A percentile compares a stretch with the other conserved stretches of the same genome.
Conservation (phyloP, 2,113 vertebrate species). For the Hydropotes inermis region DNA sequence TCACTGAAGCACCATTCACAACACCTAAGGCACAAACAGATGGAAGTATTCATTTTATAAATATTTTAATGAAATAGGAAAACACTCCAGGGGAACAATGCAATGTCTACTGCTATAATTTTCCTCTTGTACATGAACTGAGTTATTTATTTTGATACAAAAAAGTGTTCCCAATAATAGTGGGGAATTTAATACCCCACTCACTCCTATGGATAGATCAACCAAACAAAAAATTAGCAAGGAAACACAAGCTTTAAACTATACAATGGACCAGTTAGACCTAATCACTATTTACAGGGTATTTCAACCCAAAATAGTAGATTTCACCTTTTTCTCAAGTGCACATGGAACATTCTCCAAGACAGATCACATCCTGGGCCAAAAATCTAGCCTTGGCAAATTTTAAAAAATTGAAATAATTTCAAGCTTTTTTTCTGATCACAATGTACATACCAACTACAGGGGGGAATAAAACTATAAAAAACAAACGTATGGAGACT, state of each 20-base stretch:
- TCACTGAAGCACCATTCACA: background rate
- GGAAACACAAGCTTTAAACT: background rate
- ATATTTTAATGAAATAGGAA: constrained; percentile 11
- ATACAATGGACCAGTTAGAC: background rate
- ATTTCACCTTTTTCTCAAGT: background rate
- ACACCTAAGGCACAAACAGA: background rate
- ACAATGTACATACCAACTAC: background rate
- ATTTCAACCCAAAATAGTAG: background rate
- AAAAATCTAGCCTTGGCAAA: background rate
- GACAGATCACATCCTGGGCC: background rate
- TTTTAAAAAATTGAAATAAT: background rate
- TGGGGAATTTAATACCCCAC: background rate
- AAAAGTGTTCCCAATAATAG: background rate
- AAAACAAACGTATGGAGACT: background rate
- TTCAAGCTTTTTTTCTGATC: background rate
- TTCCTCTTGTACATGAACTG: background rate
- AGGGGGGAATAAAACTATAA: background rate
- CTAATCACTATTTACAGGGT: background rate
- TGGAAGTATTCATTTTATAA: background rate
- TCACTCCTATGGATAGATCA: background rate
- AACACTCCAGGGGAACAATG: background rate
- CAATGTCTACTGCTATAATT: background rate
- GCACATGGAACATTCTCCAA: background rate
- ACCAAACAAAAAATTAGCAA: background rate
- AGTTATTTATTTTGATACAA: background rate